A percentile compares a stretch with the other conserved stretches of the same genome.
phyloP scores from a whole-genome alignment of 2,113 vertebrate genomes.

The Papio anubis region DNA sequence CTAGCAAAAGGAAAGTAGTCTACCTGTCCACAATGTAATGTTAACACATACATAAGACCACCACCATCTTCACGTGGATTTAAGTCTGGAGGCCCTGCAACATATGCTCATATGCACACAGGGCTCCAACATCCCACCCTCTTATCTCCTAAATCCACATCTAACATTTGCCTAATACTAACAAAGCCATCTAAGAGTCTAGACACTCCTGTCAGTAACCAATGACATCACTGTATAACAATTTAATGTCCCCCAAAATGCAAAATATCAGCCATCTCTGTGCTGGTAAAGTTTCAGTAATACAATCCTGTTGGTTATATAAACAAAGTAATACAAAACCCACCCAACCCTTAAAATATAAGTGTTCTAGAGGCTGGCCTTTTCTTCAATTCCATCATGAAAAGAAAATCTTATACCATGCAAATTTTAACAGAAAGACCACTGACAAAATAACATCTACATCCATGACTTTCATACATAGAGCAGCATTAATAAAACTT shows the following conservation, averaged over 20 bases:
- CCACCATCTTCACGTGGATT: neutral
- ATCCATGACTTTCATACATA: neutral
- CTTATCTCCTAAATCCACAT: neutral
- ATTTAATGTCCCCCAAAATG: neutral
- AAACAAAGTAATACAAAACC: neutral
- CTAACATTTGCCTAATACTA: neutral
- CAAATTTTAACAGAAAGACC: neutral
- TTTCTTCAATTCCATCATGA: neutral
- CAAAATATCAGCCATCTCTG: neutral
- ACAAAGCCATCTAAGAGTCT: neutral
- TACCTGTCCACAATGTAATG: neutral
- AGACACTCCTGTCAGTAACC: neutral
- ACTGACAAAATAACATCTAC: neutral
- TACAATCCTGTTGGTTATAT: neutral
- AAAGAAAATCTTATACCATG: neutral
- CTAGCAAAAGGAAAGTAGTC: neutral
- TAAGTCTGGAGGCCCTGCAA: neutral
- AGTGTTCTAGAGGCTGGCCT: neutral
- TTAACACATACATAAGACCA: neutral
- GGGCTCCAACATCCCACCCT: neutral
- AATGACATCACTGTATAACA: neutral
- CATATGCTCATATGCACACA: neutral
- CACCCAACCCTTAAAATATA: neutral
- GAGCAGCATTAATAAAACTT: neutral
- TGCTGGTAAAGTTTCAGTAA: neutral